Base-by-base conservation (phyloP, 37 sponge, comb jelly and placozoan genomes). In the Petrosia ficiformis region DNA sequence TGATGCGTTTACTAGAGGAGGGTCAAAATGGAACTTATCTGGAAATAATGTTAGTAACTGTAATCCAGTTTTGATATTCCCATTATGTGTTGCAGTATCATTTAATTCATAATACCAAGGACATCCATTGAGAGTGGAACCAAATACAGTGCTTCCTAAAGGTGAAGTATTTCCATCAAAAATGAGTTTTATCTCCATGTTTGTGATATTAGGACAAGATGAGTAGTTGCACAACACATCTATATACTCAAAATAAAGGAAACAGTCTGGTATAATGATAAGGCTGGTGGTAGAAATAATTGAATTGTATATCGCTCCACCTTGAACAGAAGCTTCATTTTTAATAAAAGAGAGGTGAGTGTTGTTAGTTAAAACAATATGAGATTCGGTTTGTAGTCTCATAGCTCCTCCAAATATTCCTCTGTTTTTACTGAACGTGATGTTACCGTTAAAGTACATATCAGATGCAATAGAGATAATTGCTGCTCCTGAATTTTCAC, bases 391-490 rank as follows among this genome's bases (percentile, higher is more conserved):
- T 5, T 38, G 4, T 19, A 80, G 25, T 4, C 30, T n/a, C 29
- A 80, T 40, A 0, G 72, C 80, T n/a, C 72, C 80, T 38, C 80
- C 80, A 59, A 44, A 63, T 8, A 71, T 40, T 35, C 80, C 80
- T 1, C 8, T 59, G 72, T 80, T 80, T 4, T 24, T 42, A 1
- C 11, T 4, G 57, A 80, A 71, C 3, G 42, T 59, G 3, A 42
- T 42, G 34, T 71, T 59, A 39, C 80, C 80, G 63, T 38, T 43
- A 25, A 80, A 41, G 2, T 71, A 61, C 30, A 80, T 24, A 19
- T 63, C 4, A 39, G 65, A 60, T 44, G 14, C 2, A n/a, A 8
- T 6, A 29, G 72, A 43, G 4, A 24, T 4, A 2, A 71, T 0
- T 4, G 80, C 72, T 4, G 65, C 60, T 29, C 80, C 80, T 28